Percentiles rank a stretch among this genome's conserved stretches.
Conservation (phyloP, 2,888 invertebrate species). For the Piscicola geometra region DNA sequence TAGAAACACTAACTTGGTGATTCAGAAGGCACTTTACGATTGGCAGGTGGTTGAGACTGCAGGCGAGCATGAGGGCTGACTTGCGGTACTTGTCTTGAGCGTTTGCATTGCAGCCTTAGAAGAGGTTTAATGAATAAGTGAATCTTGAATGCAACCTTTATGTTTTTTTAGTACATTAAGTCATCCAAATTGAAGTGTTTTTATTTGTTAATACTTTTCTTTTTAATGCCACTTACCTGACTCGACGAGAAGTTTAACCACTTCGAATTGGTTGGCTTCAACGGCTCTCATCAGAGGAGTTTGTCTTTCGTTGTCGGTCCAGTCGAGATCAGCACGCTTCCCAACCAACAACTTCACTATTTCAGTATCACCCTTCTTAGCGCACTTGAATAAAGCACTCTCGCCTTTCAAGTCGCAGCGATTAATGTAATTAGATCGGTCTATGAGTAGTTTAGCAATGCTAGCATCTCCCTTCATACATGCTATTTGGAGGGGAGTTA, state of each 20-base stretch:
- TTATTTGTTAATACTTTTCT: too few species aligned
- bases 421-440: constrained; percentile 46
- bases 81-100: constrained; percentile 47
- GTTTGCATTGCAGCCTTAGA: constrained; percentile 48
- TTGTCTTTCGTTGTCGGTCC: constrained; percentile 45
- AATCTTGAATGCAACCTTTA: neutral
- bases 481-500: constrained; percentile 49
- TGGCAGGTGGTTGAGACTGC: constrained; percentile 46
- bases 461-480: constrained; percentile 47
- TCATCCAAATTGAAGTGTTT: too few species aligned
- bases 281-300: constrained; percentile 49
- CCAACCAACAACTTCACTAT: constrained; percentile 46
- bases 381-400: constrained; percentile 48
- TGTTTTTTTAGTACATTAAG: too few species aligned
- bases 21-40: constrained; percentile 46
- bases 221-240: too few species aligned
- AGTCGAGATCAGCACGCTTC: constrained; percentile 47
- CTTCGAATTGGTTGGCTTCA: constrained; percentile 45
- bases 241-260: constrained; percentile 46
- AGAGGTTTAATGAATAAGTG: neutral
- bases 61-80: constrained; percentile 49
- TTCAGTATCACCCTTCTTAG: constrained; percentile 43
- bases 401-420: constrained; percentile 45
- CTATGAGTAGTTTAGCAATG: constrained; percentile 46
- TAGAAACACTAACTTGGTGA: constrained; percentile 41